Evolutionary conservation across 2,797 vertebrate species (phyloP).

Genomic region (Trachurus trachurus): DNA sequence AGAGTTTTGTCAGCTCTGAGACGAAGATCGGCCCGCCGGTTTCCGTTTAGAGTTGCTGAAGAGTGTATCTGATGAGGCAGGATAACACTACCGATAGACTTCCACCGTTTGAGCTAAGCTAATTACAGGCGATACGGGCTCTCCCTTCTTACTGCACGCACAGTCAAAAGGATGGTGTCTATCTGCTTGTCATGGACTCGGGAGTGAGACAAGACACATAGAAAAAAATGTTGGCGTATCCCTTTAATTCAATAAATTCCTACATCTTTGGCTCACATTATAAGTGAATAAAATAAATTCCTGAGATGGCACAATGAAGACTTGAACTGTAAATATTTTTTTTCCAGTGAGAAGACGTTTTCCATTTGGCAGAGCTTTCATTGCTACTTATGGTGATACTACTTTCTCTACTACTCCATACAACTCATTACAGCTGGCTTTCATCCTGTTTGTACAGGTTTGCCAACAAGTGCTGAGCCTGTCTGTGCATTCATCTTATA

Average conservation of each 20-base stretch:
- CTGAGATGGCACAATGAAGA: not conserved
- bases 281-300: not conserved
- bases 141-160: no score
- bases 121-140: no score
- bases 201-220: no score
- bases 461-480: not conserved
- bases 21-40: no score
- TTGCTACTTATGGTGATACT: not conserved
- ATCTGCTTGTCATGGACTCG: no score
- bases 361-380: constrained; percentile 10
- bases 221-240: no score
- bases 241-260: not conserved
- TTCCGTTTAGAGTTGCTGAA: no score
- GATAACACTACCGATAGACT: no score
- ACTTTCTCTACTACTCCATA: not conserved
- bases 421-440: not conserved
- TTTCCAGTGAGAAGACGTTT: not conserved
- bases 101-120: no score
- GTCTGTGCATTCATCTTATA: not conserved
- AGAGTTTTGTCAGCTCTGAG: no score
- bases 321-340: not conserved
- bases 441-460: not conserved
- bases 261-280: not conserved
- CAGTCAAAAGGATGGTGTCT: no score
- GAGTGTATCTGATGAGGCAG: no score